A percentile compares a stretch with the other conserved stretches of the same genome.
phyloP scores from a whole-genome alignment of 2,797 vertebrate genomes.

The Yasuhikotakia modesta region DNA sequence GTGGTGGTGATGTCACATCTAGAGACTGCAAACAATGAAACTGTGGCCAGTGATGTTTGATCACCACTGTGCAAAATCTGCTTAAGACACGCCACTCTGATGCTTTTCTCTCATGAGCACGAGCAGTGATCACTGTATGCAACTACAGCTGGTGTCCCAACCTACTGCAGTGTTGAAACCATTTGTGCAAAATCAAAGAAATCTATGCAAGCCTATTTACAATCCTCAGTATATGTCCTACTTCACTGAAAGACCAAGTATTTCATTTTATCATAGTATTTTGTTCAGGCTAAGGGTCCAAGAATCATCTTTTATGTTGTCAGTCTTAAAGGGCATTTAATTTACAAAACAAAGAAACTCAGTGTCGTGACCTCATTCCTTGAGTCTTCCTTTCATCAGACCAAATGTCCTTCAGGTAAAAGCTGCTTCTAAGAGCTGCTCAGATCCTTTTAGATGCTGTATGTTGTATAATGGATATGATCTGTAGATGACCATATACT shows the following conservation, averaged over 20 bases:
- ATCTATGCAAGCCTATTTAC: slow-evolving; percentile 38
- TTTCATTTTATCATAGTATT: slow-evolving; percentile 18
- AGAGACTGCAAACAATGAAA: not conserved
- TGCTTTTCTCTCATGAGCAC: not conserved
- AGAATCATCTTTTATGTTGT: slow-evolving; percentile 6
- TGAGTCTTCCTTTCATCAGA: not conserved
- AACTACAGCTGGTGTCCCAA: slow-evolving; percentile 4
- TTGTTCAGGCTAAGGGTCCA: not conserved
- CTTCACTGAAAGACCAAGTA: not conserved
- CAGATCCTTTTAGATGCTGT: slow-evolving; percentile 8
- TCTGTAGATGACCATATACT: not conserved
- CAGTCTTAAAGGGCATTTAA: slow-evolving; percentile 20
- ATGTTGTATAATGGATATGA: not conserved
- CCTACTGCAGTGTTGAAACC: not conserved
- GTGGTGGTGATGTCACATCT: not conserved
- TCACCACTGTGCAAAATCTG: not conserved
- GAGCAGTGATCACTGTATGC: slow-evolving; percentile 6
- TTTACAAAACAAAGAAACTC: slow-evolving; percentile 14
- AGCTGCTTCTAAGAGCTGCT: not conserved
- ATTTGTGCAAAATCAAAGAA: slow-evolving; percentile 25
- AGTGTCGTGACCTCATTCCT: slow-evolving; percentile 26
- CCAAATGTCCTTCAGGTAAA: not conserved
- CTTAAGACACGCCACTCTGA: not conserved
- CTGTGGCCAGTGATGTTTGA: not conserved
- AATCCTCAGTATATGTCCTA: slow-evolving; percentile 12